Base-by-base conservation (phyloP, 2,888 invertebrate genomes). In the Parelbella ahira region DNA sequence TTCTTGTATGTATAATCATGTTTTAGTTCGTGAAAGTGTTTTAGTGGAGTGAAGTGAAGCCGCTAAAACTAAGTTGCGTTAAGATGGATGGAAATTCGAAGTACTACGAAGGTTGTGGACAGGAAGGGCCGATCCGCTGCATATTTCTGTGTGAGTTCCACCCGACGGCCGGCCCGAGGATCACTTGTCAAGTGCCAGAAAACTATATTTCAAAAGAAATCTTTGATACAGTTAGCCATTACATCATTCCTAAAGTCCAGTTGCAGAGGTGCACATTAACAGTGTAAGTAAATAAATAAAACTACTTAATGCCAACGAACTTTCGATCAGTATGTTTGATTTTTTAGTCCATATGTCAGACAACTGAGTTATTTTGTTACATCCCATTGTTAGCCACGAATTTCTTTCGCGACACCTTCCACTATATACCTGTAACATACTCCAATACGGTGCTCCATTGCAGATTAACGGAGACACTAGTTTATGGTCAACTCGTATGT, bases 201-300 rank as follows among this genome's bases (percentile, higher is more conserved):
- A 92, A 93, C 67, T 93, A 91, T 66, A 91, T 95, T 50, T 91
- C 92, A 0, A 94, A 94, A 77, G 94, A 94, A 60, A 91, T 91
- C 44, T 95, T 95, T 77, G 94, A 95, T 74, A 91, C 92, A 33
- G 91, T 95, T 44, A 93, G 93, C 69, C 93, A 93, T 55, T 95
- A 94, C 68, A 92, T 95, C 44, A 95, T 96, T 67, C 94, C 95
- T 3, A 95, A 95, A 80, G 91, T 92, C 37, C 93, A 95, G 63
- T 83, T 95, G 2, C 92, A 94, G 62, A 87, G 93, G 56, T 92
- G 93, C 65, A 92, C 93, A 13, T 90, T 95, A 58, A 94, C 94
- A 45, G 92, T 95, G 92, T 94, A 89, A 90, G 93, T 89, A 1
- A 6, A 27, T n/a, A n/a, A n/a, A n/a, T n/a, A n/a, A n/a, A n/a